Evolutionary conservation across 2,113 vertebrate genomes (phyloP).

Genomic region (Nettapus auritus): DNA sequence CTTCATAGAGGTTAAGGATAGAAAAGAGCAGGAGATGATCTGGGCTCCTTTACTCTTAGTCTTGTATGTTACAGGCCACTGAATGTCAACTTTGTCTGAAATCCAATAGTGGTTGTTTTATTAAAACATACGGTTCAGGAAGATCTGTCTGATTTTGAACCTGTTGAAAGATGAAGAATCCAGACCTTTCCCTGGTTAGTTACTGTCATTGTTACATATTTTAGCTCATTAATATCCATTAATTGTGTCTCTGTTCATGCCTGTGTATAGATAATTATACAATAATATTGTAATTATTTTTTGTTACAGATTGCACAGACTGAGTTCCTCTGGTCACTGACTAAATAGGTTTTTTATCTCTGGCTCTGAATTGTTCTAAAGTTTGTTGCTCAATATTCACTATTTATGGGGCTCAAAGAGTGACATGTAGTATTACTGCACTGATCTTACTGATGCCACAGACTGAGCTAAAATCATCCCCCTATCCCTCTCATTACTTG

Average conservation of each 20-base stretch:
- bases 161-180: background rate
- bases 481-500: background rate
- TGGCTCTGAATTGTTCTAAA: background rate
- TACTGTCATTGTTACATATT: background rate
- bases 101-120: background rate
- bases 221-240: background rate
- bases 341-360: background rate
- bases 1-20: background rate
- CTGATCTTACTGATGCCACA: background rate
- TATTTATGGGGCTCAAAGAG: background rate
- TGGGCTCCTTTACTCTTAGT: background rate
- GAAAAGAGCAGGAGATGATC: background rate
- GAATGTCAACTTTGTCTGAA: background rate
- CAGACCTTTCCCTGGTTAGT: background rate
- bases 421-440: background rate
- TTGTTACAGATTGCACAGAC: background rate
- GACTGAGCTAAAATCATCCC: background rate
- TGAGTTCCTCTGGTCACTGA: background rate
- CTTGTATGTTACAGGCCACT: background rate
- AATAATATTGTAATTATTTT: background rate
- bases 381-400: background rate
- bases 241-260: background rate
- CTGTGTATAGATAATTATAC: background rate
- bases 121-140: background rate
- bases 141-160: background rate